A percentile compares a stretch with the other conserved stretches of the same genome.
Conservation (phyloP, 1,140 invertebrate species). For the Diachasmimorpha longicaudata region DNA sequence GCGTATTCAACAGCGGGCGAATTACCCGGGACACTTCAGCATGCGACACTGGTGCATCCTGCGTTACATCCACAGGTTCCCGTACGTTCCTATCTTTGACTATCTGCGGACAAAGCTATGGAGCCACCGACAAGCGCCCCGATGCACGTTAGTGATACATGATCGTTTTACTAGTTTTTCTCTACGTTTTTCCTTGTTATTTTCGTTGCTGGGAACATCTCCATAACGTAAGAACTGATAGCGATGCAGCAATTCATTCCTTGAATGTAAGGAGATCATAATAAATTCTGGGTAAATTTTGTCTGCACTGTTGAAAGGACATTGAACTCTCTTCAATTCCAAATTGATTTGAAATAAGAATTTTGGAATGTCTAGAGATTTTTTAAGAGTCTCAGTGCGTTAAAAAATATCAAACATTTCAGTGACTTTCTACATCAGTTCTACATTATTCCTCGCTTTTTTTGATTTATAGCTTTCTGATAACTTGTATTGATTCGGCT, state of each 20-base stretch:
- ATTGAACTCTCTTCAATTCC: no score
- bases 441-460: neutral
- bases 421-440: no score
- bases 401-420: no score
- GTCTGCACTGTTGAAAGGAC: no score
- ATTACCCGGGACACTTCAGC: slow-evolving; percentile 82
- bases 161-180: slow-evolving; percentile 44
- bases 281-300: no score
- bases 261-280: no score
- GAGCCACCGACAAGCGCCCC: slow-evolving; percentile 66
- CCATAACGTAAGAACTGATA: no score
- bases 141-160: slow-evolving; percentile 63
- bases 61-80: slow-evolving; percentile 96
- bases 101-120: slow-evolving; percentile 86
- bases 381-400: no score
- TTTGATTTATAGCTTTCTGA: neutral
- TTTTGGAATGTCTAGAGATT: no score
- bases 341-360: no score
- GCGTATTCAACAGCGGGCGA: slow-evolving; percentile 83
- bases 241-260: no score
- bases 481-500: neutral
- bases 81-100: slow-evolving; percentile 94
- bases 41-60: slow-evolving; percentile 89
- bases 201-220: neutral
- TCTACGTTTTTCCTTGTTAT: slow-evolving; percentile 13